A percentile compares a stretch with the other conserved stretches of the same genome.
These are phyloP conservation scores for Ennomos quercinarius DNA, from an alignment of 2,888 invertebrate species.

Conservation along the genomic window DNA sequence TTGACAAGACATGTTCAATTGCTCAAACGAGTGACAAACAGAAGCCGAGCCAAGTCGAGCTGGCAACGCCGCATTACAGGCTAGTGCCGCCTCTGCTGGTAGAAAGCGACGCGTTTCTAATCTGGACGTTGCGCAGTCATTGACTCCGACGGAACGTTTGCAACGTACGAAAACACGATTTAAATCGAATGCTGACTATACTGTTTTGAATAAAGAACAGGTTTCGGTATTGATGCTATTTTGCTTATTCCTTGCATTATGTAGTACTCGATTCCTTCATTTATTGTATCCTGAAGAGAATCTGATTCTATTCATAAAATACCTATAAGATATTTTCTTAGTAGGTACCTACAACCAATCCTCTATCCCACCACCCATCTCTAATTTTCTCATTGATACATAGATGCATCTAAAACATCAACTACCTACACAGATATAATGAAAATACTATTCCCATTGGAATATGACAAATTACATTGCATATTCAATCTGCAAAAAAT, in stretches of 20 bases:
- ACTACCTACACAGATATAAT: too few relatives aligned
- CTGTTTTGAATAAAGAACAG: conserved; percentile 37
- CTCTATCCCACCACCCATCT: background rate
- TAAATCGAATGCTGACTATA: conserved; percentile 42
- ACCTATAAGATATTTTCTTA: too few relatives aligned
- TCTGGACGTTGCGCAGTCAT: conserved; percentile 78
- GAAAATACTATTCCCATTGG: too few relatives aligned
- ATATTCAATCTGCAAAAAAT: too few relatives aligned
- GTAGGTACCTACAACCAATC: background rate
- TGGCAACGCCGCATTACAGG: conserved; percentile 73
- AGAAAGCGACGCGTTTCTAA: conserved; percentile 83
- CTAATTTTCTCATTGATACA: too few relatives aligned
- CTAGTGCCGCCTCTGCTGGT: conserved; percentile 69
- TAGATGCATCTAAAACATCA: too few relatives aligned
- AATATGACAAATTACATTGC: too few relatives aligned
- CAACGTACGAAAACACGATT: conserved; percentile 44
- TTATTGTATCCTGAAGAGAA: too few relatives aligned
- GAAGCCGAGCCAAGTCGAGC: conserved; percentile 48
- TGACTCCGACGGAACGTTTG: conserved; percentile 71
- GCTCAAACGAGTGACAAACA: conserved; percentile 40
- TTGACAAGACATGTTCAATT: conserved; percentile 35
- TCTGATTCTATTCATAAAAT: background rate
- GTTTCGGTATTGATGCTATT: conserved; percentile 18
- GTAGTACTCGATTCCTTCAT: background rate
- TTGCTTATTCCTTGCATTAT: background rate